phyloP scores from a whole-genome alignment of 2,888 invertebrate genomes.

The Odontocolon sp. region DNA sequence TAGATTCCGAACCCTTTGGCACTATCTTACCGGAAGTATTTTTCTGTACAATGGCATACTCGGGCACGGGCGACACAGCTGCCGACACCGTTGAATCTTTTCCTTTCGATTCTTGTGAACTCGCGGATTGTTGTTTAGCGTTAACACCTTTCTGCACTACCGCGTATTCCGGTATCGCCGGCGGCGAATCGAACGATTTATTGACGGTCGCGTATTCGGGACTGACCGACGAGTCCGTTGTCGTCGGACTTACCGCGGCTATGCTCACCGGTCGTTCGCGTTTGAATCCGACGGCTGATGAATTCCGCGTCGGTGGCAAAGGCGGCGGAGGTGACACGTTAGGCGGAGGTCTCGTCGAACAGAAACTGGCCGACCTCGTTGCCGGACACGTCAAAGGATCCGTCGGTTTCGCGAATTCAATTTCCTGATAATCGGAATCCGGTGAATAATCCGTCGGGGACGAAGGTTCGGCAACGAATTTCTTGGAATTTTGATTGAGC shows the following conservation, averaged over 20 bases:
- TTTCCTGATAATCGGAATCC: conserved; percentile 64
- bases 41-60: conserved; percentile 78
- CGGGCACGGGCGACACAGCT: conserved; percentile 67
- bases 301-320: conserved; percentile 74
- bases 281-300: conserved; percentile 69
- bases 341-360: conserved; percentile 80
- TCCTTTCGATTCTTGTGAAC: conserved; percentile 8
- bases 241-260: conserved; percentile 66
- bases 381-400: conserved; percentile 73
- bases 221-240: conserved; percentile 68
- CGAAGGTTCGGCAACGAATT: conserved; percentile 61
- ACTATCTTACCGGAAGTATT: conserved; percentile 56
- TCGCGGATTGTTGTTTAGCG: conserved; percentile 57
- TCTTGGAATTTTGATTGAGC: conserved; percentile 74
- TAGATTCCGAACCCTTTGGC: conserved; percentile 50
- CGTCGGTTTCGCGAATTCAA: conserved; percentile 58
- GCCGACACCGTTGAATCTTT: conserved; percentile 27
- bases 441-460: conserved; percentile 56
- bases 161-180: conserved; percentile 75
- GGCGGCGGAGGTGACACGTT: conserved; percentile 82
- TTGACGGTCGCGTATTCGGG: conserved; percentile 76
- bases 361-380: conserved; percentile 84
- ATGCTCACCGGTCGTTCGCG: conserved; percentile 76
- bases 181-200: conserved; percentile 68
- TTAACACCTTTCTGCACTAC: conserved; percentile 73